Percentiles rank a stretch among this genome's conserved stretches.
Conservation (phyloP, 2,888 invertebrate genomes). For the Entomobrya proxima region DNA sequence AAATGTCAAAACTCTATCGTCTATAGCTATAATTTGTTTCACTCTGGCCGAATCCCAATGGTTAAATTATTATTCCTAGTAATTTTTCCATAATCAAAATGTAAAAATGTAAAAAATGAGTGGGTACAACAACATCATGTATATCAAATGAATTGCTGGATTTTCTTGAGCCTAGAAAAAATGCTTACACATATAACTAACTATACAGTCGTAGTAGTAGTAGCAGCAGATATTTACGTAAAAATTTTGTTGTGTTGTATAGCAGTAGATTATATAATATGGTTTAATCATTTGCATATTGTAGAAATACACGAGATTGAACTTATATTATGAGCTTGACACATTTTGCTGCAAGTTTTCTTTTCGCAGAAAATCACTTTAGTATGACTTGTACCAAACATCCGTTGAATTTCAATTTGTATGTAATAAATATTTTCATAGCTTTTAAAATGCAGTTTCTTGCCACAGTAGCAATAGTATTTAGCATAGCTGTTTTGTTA, state of each 20-base stretch:
- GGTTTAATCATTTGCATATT: not conserved
- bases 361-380: conserved; percentile 11
- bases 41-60: not conserved
- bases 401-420: too few species aligned
- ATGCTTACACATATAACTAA: not conserved
- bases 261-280: too few species aligned
- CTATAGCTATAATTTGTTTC: too few species aligned
- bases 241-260: too few species aligned
- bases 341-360: conserved; percentile 19
- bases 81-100: conserved; percentile 45
- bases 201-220: too few species aligned
- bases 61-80: not conserved
- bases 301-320: not conserved
- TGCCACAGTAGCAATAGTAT: too few species aligned
- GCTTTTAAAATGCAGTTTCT: too few species aligned
- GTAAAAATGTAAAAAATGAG: conserved; percentile 59
- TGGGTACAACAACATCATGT: conserved; percentile 35
- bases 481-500: too few species aligned
- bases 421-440: too few species aligned
- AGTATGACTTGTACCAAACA: too few species aligned
- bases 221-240: too few species aligned
- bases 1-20: too few species aligned
- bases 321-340: conserved; percentile 34
- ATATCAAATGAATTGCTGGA: conserved; percentile 48
- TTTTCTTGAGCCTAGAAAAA: conserved; percentile 48